Evolutionary conservation across 2,888 invertebrate species (phyloP), one percentile per base, ranked within the genome.

Genomic region (Amblyjoppa proteus): DNA sequence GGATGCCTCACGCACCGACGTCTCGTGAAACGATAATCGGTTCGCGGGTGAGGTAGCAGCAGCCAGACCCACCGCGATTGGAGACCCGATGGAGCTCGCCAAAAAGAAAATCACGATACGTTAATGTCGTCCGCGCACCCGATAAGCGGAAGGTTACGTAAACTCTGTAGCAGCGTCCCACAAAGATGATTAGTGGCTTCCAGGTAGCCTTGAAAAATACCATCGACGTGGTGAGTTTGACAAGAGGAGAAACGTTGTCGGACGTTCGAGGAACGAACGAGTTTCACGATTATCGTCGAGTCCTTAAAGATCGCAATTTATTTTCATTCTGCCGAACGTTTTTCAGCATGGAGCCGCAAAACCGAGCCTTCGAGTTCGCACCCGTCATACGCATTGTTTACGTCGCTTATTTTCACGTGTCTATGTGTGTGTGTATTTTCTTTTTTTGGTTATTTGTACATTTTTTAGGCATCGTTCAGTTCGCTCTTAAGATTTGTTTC

Each of bases 181-280:
- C 70, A 56, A 94, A 91, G 89, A 94, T 94, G 94, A 94, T 94
- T 87, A 94, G 93, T 86, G 92, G 94, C 88, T 91, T 94, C 89
- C 94, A 94, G 86, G 90, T 90, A 85, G 94, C 92, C 85, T 86
- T 94, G 87, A 94, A 92, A 91, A 93, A 93, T 93, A 93, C 94
- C 88, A 93, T 94, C 89, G 94, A 94, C 87, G 93, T 93, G 93
- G 94, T 94, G 89, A 93, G 94, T 93, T 66, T 45, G 41, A 45
- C 16, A 34, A 58, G 56, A 56, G 49, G 74, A 61, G 74, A 61
- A 58, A 25, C 28, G 11, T 13, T 28, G 25, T 13, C 25, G 31
- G 7, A 64, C 6, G 64, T 31, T 31, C 16, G 64, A n/a, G n/a
- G 20, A 31, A 31, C n/a, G 6, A 64, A n/a, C 31, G 16, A 16